phyloP scores from a whole-genome alignment of 2,113 vertebrate species.

The Epinephelus lanceolatus region DNA sequence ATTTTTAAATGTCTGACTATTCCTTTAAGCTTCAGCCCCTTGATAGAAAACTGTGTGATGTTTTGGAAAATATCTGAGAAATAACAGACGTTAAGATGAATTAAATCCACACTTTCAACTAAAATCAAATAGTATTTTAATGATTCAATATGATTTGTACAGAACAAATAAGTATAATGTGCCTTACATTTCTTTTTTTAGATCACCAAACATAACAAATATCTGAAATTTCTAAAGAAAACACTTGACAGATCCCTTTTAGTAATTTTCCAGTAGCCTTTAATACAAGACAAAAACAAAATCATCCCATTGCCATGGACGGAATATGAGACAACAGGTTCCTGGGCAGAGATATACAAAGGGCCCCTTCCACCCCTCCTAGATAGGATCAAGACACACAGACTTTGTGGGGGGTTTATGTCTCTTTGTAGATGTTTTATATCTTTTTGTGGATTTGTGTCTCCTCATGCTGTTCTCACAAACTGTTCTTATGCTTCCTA shows the following conservation, averaged over 20 bases:
- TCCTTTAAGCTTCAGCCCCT: not conserved
- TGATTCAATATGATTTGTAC: not conserved
- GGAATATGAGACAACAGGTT: too few species aligned
- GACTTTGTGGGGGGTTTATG: too few species aligned
- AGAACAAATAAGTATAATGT: not conserved
- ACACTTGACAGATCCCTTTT: not conserved
- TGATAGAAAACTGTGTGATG: not conserved
- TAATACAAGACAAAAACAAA: not conserved
- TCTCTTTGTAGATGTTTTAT: too few species aligned
- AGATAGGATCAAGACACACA: too few species aligned
- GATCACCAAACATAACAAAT: not conserved
- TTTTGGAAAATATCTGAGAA: not conserved
- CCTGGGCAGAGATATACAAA: too few species aligned
- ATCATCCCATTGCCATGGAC: too few species aligned
- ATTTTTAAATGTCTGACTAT: not conserved
- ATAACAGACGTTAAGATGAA: not conserved
- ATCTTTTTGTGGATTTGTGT: too few species aligned
- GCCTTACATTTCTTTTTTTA: not conserved
- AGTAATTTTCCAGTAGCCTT: not conserved
- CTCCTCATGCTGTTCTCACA: too few species aligned
- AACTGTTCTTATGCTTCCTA: too few species aligned
- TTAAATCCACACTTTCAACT: not conserved
- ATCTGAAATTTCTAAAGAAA: not conserved
- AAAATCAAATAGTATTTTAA: not conserved
- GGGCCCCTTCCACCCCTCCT: too few species aligned